Evolutionary conservation across 2,888 invertebrate genomes (phyloP).

Genomic region (Tiliacea citrago): DNA sequence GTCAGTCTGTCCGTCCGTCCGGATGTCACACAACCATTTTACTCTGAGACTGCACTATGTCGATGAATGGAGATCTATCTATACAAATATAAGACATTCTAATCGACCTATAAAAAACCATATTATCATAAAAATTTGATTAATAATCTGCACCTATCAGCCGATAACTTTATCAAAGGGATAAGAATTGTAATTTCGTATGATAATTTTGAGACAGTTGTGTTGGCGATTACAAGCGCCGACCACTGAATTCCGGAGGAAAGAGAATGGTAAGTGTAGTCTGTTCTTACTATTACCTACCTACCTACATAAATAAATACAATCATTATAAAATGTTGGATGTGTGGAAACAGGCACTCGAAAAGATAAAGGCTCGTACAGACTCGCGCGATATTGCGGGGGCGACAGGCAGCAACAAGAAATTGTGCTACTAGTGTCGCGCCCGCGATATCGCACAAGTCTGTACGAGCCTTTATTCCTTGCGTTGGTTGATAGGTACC

Average conservation of each 20-base stretch:
- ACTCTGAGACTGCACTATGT: too few relatives aligned
- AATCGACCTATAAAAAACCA: slow-evolving; percentile 74
- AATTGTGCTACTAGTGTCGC: too few relatives aligned
- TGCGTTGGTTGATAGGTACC: slow-evolving; percentile 1
- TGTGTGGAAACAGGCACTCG: too few relatives aligned
- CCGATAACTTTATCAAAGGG: slow-evolving; percentile 81
- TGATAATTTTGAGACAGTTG: slow-evolving; percentile 80
- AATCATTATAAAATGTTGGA: too few relatives aligned
- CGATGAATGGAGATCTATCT: too few relatives aligned
- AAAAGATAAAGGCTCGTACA: too few relatives aligned
- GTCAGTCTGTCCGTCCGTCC: too few relatives aligned
- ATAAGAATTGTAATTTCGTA: slow-evolving; percentile 79
- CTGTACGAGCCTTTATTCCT: too few relatives aligned
- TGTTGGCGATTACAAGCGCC: slow-evolving; percentile 80
- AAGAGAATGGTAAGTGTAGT: slow-evolving; percentile 71
- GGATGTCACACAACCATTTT: too few relatives aligned
- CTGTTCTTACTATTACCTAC: slow-evolving; percentile 5
- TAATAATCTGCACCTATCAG: slow-evolving; percentile 78
- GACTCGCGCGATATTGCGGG: too few relatives aligned
- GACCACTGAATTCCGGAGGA: slow-evolving; percentile 70
- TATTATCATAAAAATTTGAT: slow-evolving; percentile 73
- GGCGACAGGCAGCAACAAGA: too few relatives aligned
- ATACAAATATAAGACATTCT: slow-evolving; percentile 49
- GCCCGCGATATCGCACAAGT: too few relatives aligned
- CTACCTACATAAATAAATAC: background rate